Base-by-base conservation (phyloP, 2,797 vertebrate genomes). In the Tenualosa ilisha region DNA sequence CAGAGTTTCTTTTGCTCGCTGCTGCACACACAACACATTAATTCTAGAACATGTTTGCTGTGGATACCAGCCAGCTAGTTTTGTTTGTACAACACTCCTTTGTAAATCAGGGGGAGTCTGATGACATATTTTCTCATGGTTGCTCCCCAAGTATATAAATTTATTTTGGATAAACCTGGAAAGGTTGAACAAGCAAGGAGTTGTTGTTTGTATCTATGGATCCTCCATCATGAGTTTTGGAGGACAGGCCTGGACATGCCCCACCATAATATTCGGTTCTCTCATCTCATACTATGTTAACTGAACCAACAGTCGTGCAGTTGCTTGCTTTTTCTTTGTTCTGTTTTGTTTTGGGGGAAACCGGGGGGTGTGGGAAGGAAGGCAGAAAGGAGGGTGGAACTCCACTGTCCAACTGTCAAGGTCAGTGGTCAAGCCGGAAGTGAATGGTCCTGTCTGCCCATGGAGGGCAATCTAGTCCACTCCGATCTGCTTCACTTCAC, bases 31-130 rank as follows among this genome's bases (percentile, higher is more conserved):
- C 68, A 75, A 31, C 15, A 75, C 68, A 75, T 75, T 75, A 40
- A 75, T 75, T 75, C 68, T 40, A 5, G 15, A 75, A 75, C 68
- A 75, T 75, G 68, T 75, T 75, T 75, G 68, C 31, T 43, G 37
- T 75, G 68, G 68, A 75, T 40, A 15, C 68, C 4, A 40, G 68
- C 68, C 68, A 75, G 37, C 68, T 15, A 40, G 13, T 3, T 12
- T 26, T 40, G 37, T 75, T 75, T 75, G 65, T 37, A 43, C 68
- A 75, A 43, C 40, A 75, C 31, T 37, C 68, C 68, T 75, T 75
- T 75, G 68, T 75, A 43, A 37, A 15, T 75, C 0, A 59, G 56
- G 68, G 31, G 68, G 68, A 75, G 68, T 75, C 0, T 75, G 37
- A 31, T 75, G 40, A 40, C 40, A 40, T 40, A 75, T 40, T 75